These are phyloP conservation scores for Equus przewalskii DNA, from an alignment of 2,113 vertebrate genomes.

Conservation along the genomic window DNA sequence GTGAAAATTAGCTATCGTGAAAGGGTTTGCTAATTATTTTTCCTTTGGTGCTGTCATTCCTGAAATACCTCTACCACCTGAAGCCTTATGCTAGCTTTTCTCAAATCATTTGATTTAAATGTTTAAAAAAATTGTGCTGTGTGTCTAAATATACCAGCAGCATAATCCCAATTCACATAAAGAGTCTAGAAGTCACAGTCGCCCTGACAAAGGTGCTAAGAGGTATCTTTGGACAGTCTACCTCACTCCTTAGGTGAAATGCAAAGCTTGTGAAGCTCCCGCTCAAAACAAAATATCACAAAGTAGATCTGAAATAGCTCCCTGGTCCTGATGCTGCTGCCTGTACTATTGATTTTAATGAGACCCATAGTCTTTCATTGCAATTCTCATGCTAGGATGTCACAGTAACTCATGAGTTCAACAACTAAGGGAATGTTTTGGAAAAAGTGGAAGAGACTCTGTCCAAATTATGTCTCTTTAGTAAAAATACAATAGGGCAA, in stretches of 20 bases:
- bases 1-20: constrained; percentile 67
- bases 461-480: neutral
- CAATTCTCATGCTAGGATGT: neutral
- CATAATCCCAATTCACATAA: neutral
- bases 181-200: neutral
- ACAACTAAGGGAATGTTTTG: neutral
- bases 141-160: constrained; percentile 45
- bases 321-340: neutral
- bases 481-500: neutral
- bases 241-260: neutral
- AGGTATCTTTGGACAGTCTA: neutral
- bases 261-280: neutral
- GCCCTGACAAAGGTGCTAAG: neutral
- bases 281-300: neutral
- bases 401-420: neutral
- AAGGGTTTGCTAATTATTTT: constrained; percentile 71
- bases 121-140: constrained; percentile 18
- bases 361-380: neutral
- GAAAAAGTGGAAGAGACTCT: neutral
- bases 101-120: constrained; percentile 63
- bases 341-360: neutral
- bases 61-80: constrained; percentile 81
- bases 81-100: constrained; percentile 65
- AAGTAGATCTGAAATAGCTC: neutral
- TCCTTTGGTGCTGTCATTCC: constrained; percentile 70